A percentile compares a stretch with the other conserved stretches of the same genome.
These are phyloP conservation scores for Carassius carassius DNA, from an alignment of 2,113 vertebrate genomes.

Conservation along the genomic window DNA sequence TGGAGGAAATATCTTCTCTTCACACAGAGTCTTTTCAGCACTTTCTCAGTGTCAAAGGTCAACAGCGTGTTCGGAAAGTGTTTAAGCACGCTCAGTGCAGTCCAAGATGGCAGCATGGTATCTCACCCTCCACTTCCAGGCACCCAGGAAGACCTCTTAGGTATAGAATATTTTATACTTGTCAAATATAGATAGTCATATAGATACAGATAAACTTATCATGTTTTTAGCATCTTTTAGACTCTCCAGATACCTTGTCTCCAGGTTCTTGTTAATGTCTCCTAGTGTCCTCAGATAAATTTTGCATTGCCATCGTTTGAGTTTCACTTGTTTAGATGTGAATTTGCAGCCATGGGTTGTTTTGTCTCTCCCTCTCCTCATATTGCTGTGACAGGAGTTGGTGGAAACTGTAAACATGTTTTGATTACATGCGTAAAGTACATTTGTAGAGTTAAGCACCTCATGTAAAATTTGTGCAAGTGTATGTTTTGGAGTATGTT, in stretches of 20 bases:
- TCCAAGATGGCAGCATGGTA: constrained; percentile 88
- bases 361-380: constrained; percentile 6
- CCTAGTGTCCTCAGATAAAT: neutral
- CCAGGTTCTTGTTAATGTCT: neutral
- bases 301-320: neutral
- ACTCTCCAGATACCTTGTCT: neutral
- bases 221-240: neutral
- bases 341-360: neutral
- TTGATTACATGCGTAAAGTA: constrained; percentile 27
- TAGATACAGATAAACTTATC: neutral
- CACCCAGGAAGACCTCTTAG: constrained; percentile 86
- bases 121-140: constrained; percentile 88
- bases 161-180: constrained; percentile 66
- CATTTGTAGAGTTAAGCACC: constrained; percentile 24
- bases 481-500: neutral
- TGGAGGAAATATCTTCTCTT: constrained; percentile 92
- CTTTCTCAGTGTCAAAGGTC: constrained; percentile 86
- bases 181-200: neutral
- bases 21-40: constrained; percentile 93
- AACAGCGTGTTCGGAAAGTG: constrained; percentile 88
- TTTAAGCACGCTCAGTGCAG: constrained; percentile 87
- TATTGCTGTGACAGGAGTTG: constrained; percentile 25
- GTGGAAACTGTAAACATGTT: constrained; percentile 17
- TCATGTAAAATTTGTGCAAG: neutral
- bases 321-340: neutral